Base-by-base conservation (phyloP, 2,797 vertebrate species). In the Sebastes elongatus region DNA sequence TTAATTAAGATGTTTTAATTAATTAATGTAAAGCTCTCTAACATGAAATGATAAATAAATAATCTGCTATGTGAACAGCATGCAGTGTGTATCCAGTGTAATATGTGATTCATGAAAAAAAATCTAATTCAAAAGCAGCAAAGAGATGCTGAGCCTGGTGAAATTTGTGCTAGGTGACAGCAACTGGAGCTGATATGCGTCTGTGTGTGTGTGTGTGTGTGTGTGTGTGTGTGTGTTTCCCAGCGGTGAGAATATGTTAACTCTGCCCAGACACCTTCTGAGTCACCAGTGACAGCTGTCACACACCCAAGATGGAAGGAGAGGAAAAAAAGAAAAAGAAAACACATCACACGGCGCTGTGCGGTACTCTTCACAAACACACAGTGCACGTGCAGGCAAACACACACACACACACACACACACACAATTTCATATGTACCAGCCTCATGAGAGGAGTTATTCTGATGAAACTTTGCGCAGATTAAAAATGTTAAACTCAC, bases 211-310 rank as follows among this genome's bases (percentile, higher is more conserved):
- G n/a, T 11, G 59, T 46, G 57, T 71, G 57, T 71, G 20, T 67
- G 20, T 49, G 68, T 78, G 56, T 83, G 79, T 72, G 49, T 84
- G 78, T 83, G 81, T 80, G 82, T 84, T 70, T 94, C 88, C 91
- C 91, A 90, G 74, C 32, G 69, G 90, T 90, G 81, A 82, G 86
- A 89, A 88, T 88, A 87, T 52, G 75, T 80, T 88, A 90, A 91
- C 89, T 91, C 86, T 91, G 90, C 92, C 89, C 92, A 93, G 90
- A 92, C 91, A 90, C 88, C 89, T 91, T 90, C 90, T 88, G 88
- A 93, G 87, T 92, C 92, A 93, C 92, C 83, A 88, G 85, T 94
- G 93, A 94, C 94, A 95, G 93, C 92, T 94, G 93, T 94, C 93
- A 94, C 83, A 89, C 90, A 92, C 76, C 82, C 87, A 63, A 89